These are phyloP conservation scores for Sylvia atricapilla DNA, from an alignment of 2,113 vertebrate genomes.

Conservation along the genomic window DNA sequence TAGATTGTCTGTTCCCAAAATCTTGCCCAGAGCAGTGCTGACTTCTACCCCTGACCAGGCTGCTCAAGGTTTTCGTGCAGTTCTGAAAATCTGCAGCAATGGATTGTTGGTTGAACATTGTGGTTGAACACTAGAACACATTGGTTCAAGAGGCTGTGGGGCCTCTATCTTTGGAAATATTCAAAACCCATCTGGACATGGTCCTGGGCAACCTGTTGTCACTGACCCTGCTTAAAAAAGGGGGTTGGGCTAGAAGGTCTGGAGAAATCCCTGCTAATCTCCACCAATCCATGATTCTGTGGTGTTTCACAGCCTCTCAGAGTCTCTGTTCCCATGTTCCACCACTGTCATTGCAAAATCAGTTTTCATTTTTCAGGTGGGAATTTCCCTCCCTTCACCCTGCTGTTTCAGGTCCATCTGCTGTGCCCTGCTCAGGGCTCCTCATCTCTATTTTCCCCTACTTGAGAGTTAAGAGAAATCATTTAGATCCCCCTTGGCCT, in stretches of 20 bases:
- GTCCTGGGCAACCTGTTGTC: neutral
- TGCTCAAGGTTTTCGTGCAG: neutral
- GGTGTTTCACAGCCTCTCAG: neutral
- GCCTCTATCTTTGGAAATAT: neutral
- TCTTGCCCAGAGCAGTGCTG: neutral
- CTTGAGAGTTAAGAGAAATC: neutral
- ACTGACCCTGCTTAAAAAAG: neutral
- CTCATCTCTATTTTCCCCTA: neutral
- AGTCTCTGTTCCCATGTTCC: neutral
- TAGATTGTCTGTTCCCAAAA: neutral
- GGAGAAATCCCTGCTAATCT: neutral
- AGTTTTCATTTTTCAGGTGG: neutral
- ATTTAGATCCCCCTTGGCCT: neutral
- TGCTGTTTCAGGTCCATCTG: neutral
- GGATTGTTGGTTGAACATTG: neutral
- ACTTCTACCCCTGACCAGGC: neutral
- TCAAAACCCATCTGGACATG: neutral
- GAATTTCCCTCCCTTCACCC: neutral
- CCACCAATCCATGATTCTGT: neutral
- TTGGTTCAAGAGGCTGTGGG: neutral
- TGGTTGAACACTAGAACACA: neutral
- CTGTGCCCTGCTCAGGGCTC: neutral
- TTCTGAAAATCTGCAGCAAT: neutral
- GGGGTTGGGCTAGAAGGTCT: neutral
- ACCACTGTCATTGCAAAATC: neutral